These are phyloP conservation scores for Eremophila alpestris DNA, from an alignment of 2,797 vertebrate genomes.

Conservation along the genomic window DNA sequence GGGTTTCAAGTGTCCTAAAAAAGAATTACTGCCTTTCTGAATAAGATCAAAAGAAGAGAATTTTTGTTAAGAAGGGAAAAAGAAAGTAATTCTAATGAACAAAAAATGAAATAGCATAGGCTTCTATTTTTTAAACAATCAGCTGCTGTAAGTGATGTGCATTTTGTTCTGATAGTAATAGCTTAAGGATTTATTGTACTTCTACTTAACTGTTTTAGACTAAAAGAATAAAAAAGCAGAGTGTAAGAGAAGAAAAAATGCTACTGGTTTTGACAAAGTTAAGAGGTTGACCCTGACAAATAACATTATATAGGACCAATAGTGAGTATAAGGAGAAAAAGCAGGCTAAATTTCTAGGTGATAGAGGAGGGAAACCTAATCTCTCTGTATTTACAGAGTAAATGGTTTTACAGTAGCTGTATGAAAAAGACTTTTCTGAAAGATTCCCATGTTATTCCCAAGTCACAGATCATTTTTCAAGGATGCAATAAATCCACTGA, in stretches of 20 bases:
- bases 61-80: slow-evolving; percentile 30
- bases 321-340: background rate
- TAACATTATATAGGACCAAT: background rate
- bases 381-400: background rate
- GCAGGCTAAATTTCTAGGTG: background rate
- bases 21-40: slow-evolving; percentile 38
- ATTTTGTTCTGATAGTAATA: background rate
- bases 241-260: background rate
- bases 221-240: background rate
- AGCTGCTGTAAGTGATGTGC: background rate
- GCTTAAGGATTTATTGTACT: background rate
- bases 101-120: slow-evolving; percentile 8
- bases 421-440: background rate
- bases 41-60: slow-evolving; percentile 22
- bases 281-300: background rate
- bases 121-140: slow-evolving; percentile 36
- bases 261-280: background rate
- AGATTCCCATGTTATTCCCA: background rate
- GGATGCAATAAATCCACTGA: background rate
- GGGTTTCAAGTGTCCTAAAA: slow-evolving; percentile 57
- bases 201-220: background rate
- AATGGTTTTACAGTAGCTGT: background rate
- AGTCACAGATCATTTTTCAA: background rate
- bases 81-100: slow-evolving; percentile 15
- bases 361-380: background rate